Evolutionary conservation across 2,888 invertebrate genomes (phyloP), one percentile per base, ranked within the genome.

Genomic region (Andrena bucephala): DNA sequence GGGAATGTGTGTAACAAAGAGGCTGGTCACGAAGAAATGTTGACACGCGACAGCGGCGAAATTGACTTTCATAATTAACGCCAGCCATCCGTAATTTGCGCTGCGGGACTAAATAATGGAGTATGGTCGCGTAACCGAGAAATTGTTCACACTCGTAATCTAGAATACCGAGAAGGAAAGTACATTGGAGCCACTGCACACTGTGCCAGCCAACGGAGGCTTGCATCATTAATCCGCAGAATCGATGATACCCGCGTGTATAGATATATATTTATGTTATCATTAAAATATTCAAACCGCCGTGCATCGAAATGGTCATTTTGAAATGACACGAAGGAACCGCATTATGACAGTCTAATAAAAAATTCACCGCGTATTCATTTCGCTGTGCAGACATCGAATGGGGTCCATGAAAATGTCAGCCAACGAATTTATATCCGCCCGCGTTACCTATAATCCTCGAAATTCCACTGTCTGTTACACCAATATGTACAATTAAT

Each of bases 51-150:
- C 60, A 68, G n/a, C 36, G 10, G 33, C 5, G 42, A 48, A 73
- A 80, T 80, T 80, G 68, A 69, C 80, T 81, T 81, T 73, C 68
- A 73, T 80, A 81, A 80, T 81, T 80, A 81, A 73, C 81, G 50
- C 59, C 42, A 13, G 69, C 50, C 52, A 36, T 68, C 42, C 62
- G 50, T 66, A 73, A 73, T 80, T 59, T 69, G 50, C 42, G 27
- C 60, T 59, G 62, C 73, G 50, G 33, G 42, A 65, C 29, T 42
- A 20, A 69, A 59, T 50, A 74, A 65, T n/a, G 27, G 52, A 27
- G 68, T 16, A 10, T n/a, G 20, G 20, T n/a, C 42, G 27, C 29
- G 48, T 16, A n/a, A 16, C 52, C 31, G 27, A 59, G 71, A 8
- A 69, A 83, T 66, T 77, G 77, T 69, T 48, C 16, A 42, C 42